Evolutionary conservation across 2,797 vertebrate genomes (phyloP).

Genomic region (Gambusia yucatana): DNA sequence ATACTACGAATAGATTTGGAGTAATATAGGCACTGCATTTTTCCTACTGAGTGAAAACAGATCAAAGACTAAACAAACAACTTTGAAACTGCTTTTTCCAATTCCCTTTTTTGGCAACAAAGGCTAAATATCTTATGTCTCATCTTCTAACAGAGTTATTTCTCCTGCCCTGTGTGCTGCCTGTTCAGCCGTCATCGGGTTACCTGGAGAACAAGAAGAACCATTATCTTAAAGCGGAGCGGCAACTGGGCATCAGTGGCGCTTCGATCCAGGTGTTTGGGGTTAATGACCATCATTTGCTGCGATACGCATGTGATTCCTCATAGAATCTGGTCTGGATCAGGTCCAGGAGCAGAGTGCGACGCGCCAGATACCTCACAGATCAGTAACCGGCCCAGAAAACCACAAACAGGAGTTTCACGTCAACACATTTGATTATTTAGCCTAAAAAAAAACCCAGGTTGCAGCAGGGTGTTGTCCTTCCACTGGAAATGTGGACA

Average conservation of each 20-base stretch:
- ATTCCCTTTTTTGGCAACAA: not conserved
- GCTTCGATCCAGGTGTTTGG: constrained; percentile 63
- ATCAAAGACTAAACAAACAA: not conserved
- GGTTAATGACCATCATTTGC: constrained; percentile 72
- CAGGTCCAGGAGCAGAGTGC: constrained; percentile 6
- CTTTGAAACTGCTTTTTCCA: not conserved
- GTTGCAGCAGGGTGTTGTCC: not conserved
- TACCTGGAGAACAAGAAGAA: constrained; percentile 70
- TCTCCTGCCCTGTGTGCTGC: constrained; percentile 55
- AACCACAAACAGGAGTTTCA: not conserved
- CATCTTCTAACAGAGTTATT: constrained; percentile 77
- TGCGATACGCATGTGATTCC: constrained; percentile 57
- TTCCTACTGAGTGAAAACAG: not conserved
- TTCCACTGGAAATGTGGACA: not conserved
- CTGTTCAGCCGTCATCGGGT: constrained; percentile 43
- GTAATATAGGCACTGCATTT: not conserved
- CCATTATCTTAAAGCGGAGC: constrained; percentile 63
- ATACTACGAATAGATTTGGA: not conserved
- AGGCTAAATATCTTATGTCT: not conserved
- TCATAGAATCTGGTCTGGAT: constrained; percentile 36
- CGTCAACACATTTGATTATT: not conserved
- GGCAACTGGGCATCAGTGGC: constrained; percentile 30
- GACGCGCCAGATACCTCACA: not conserved
- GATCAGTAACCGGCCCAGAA: not conserved
- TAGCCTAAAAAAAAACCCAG: not conserved